These are phyloP conservation scores for Drosophila pachea DNA, from an alignment of 1,140 invertebrate genomes.

Conservation along the genomic window DNA sequence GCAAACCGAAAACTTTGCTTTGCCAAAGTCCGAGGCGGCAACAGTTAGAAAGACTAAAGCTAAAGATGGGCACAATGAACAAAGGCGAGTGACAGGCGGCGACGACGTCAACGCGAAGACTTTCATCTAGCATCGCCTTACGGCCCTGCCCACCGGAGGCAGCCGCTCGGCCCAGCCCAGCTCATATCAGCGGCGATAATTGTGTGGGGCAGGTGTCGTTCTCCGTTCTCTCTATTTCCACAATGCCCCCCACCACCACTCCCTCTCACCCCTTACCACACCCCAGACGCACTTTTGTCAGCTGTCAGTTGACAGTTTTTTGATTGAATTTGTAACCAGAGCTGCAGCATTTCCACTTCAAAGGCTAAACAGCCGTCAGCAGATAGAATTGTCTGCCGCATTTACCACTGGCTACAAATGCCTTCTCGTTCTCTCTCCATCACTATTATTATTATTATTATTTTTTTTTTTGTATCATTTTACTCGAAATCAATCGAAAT, in stretches of 20 bases:
- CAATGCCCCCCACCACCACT: background rate
- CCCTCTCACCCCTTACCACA: background rate
- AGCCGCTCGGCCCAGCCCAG: slow-evolving; percentile 17
- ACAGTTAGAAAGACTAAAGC: background rate
- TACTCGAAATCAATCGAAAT: no score
- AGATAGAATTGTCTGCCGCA: slow-evolving; percentile 8
- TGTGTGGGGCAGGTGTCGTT: slow-evolving; percentile 9
- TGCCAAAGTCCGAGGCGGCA: slow-evolving; percentile 27
- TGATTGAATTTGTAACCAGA: slow-evolving; percentile 73
- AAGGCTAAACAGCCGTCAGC: slow-evolving; percentile 39
- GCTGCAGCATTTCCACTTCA: slow-evolving; percentile 65
- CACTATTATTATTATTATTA: no score
- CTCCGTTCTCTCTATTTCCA: slow-evolving; percentile 4
- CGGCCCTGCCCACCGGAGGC: slow-evolving; percentile 3
- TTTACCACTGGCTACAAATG: background rate
- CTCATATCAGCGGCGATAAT: slow-evolving; percentile 22
- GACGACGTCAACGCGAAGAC: slow-evolving; percentile 37
- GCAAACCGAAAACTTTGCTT: slow-evolving; percentile 67
- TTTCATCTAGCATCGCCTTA: slow-evolving; percentile 73
- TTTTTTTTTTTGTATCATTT: no score
- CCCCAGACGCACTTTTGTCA: slow-evolving; percentile 5
- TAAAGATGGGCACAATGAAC: slow-evolving; percentile 7
- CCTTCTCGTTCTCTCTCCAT: no score
- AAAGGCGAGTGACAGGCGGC: background rate
- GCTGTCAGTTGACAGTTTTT: slow-evolving; percentile 60